A percentile compares a stretch with the other conserved stretches of the same genome.
These are phyloP conservation scores for Gadus macrocephalus DNA, from an alignment of 2,113 vertebrate species.

Conservation along the genomic window DNA sequence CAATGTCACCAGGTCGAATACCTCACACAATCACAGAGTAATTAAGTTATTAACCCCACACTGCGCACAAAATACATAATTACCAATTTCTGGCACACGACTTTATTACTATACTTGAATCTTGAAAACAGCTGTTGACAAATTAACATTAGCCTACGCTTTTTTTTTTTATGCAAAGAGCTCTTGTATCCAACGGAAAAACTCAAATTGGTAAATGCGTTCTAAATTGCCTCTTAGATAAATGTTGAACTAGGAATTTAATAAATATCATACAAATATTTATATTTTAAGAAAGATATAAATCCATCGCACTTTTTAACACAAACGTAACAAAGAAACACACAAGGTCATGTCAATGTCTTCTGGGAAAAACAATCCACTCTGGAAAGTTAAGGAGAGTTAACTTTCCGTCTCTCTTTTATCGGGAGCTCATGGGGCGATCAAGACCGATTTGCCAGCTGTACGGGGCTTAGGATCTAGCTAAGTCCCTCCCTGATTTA, in stretches of 20 bases:
- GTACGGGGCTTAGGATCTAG: slow-evolving; percentile 8
- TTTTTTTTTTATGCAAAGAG: too few species aligned
- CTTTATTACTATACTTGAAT: too few species aligned
- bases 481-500: slow-evolving; percentile 15
- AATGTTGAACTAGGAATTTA: neutral
- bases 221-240: too few species aligned
- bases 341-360: slow-evolving; percentile 27
- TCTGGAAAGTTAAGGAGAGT: neutral
- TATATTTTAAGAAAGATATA: neutral
- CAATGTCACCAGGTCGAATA: too few species aligned
- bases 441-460: slow-evolving; percentile 4
- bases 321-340: neutral
- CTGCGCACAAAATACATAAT: too few species aligned
- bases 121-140: too few species aligned
- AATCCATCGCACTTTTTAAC: neutral
- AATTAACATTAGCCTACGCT: too few species aligned
- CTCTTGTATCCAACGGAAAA: too few species aligned
- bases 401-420: slow-evolving; percentile 13
- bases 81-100: too few species aligned
- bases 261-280: neutral
- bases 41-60: too few species aligned
- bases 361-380: neutral
- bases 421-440: neutral
- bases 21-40: too few species aligned
- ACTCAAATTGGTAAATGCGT: too few species aligned